Base-by-base conservation (phyloP, 2,888 invertebrate species). In the Polyommatus icarus region DNA sequence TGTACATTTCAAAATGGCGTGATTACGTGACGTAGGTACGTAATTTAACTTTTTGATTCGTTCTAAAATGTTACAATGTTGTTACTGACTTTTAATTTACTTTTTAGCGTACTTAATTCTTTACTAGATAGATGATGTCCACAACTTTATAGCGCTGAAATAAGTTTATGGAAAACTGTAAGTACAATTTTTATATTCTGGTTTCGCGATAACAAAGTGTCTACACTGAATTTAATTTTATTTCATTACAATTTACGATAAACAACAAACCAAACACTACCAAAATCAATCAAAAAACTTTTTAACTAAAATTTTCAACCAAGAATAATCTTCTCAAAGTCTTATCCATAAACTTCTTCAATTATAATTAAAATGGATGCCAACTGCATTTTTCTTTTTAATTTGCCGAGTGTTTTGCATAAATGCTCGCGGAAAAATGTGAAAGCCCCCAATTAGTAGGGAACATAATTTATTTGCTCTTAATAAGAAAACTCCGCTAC, bases 361-460 rank as follows among this genome's bases (percentile, higher is more conserved):
- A 79, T 86, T 87, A 90, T 90, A 93, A 93, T 93, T 92, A 93
- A 92, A 93, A 90, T 87, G 85, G 88, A 87, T 88, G 87, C 88
- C 88, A 87, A 89, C 89, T 86, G 90, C 89, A 87, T 89, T 91
- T 88, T 87, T 84, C 85, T 85, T 91, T 93, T 93, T 93, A 93
- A 93, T 94, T 94, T 92, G 93, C 89, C 85, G 83, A 88, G 89
- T 91, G 90, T 90, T 93, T 92, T 90, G 91, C 92, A 93, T 93
- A 92, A 93, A 92, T 88, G 88, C 87, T 88, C 86, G 88, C 88
- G 81, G 82, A 84, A 85, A 88, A 88, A 88, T 87, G 87, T 85
- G 87, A 87, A 90, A 88, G 87, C 82, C 85, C 85, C 88, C 89
- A 94, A 93, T 94, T 93, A 92, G 90, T 86, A 83, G 86, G 89